Evolutionary conservation across 2,113 vertebrate species (phyloP).

Genomic region (Corythornis cristatus): DNA sequence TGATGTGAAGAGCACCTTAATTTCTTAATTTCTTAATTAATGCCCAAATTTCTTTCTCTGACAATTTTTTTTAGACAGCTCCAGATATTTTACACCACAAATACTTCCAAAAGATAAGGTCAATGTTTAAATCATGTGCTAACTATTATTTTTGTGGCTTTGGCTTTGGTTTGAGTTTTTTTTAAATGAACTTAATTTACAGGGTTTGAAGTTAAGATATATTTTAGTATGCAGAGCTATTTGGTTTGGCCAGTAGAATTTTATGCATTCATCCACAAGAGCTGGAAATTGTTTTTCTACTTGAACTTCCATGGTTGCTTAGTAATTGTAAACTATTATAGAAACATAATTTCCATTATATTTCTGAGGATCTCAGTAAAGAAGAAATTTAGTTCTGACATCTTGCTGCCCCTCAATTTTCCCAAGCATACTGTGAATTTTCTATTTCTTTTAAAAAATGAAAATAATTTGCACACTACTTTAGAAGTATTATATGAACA

Average conservation of each 20-base stretch:
- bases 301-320: constrained; percentile 44
- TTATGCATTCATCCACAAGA: constrained; percentile 2
- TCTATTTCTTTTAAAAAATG: not conserved
- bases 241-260: constrained; percentile 17
- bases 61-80: not conserved
- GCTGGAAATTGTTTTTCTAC: constrained; percentile 58
- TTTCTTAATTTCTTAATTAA: too few species aligned
- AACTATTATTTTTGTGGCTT: not conserved
- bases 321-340: constrained; percentile 43
- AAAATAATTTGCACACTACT: not conserved
- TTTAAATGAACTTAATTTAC: not conserved
- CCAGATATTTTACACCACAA: not conserved
- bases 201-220: not conserved
- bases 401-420: not conserved
- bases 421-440: not conserved
- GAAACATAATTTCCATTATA: constrained; percentile 33
- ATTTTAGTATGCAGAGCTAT: constrained; percentile 1
- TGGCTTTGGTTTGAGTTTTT: not conserved
- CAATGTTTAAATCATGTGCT: not conserved
- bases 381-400: not conserved
- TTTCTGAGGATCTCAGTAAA: constrained; percentile 4
- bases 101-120: not conserved
- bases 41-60: not conserved
- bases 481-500: not conserved
- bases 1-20: not conserved